Evolutionary conservation across 2,113 vertebrate genomes (phyloP).

Genomic region (Telmatochromis sp.): DNA sequence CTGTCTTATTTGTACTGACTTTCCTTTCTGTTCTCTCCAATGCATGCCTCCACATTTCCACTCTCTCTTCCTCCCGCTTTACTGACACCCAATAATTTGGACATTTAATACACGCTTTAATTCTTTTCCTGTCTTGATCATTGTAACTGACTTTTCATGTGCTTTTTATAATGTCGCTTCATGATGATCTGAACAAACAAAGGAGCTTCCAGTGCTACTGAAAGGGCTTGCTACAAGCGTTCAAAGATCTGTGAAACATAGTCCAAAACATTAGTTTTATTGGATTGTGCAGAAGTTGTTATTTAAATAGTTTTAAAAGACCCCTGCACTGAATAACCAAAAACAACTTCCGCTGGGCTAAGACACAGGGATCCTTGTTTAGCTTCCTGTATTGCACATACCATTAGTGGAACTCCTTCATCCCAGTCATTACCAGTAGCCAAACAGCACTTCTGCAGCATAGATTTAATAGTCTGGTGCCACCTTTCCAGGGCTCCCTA

Average conservation of each 20-base stretch:
- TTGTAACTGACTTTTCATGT: not conserved
- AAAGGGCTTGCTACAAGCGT: not conserved
- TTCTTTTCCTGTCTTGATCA: not conserved
- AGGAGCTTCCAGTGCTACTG: not conserved
- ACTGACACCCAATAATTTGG: not conserved
- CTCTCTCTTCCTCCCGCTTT: accelerated
- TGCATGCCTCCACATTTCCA: not conserved
- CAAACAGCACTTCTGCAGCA: not conserved
- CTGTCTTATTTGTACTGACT: not conserved
- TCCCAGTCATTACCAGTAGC: not conserved
- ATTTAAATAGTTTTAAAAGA: not conserved
- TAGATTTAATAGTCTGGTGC: not conserved
- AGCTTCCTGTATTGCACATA: not conserved
- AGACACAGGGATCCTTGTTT: not conserved
- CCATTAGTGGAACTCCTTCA: not conserved
- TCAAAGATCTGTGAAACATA: not conserved
- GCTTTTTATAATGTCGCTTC: not conserved
- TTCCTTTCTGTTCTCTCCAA: not conserved
- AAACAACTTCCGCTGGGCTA: not conserved
- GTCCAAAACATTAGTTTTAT: not conserved
- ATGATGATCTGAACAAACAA: not conserved
- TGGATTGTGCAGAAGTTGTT: not conserved
- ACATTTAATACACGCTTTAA: not conserved
- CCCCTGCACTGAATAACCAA: not conserved
- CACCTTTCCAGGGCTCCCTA: not conserved